A percentile compares a stretch with the other conserved stretches of the same genome.
These are phyloP conservation scores for Psix sp. DNA, from an alignment of 1,140 invertebrate genomes.

Conservation along the genomic window DNA sequence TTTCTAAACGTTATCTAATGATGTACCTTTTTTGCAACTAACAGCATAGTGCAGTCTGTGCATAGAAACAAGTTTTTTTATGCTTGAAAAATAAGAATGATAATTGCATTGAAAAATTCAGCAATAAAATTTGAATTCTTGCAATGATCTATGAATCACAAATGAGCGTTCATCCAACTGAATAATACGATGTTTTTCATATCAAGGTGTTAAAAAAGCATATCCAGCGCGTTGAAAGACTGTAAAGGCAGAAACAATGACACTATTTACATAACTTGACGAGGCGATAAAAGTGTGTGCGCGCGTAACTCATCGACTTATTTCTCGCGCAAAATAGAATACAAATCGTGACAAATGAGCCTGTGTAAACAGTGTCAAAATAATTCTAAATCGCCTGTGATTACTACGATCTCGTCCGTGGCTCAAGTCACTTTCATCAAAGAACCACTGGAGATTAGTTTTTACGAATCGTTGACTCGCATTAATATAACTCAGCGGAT, in stretches of 20 bases:
- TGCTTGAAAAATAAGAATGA: too few relatives aligned
- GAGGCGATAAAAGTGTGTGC: conserved; percentile 54
- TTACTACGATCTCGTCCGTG: conserved; percentile 55
- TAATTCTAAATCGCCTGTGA: conserved; percentile 57
- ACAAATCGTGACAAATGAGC: conserved; percentile 60
- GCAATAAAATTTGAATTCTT: too few relatives aligned
- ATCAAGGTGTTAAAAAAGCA: conserved; percentile 1
- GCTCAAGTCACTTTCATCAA: conserved; percentile 59
- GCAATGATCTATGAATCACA: too few relatives aligned
- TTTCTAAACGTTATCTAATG: conserved; percentile 8
- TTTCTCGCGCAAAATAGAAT: conserved; percentile 52
- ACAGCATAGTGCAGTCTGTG: too few relatives aligned
- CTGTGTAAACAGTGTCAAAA: conserved; percentile 62
- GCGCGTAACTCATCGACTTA: conserved; percentile 55
- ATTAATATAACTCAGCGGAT: conserved; percentile 59
- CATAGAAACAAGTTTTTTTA: too few relatives aligned
- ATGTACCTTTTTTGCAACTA: too few relatives aligned
- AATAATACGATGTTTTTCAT: too few relatives aligned
- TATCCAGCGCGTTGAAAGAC: conserved; percentile 3
- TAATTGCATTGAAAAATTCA: too few relatives aligned
- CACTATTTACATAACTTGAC: conserved; percentile 54
- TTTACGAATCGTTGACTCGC: conserved; percentile 62
- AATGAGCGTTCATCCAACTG: too few relatives aligned
- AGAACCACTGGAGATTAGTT: conserved; percentile 60
- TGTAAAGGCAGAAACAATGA: conserved; percentile 39